phyloP scores from a whole-genome alignment of 2,888 invertebrate species.

The Leptarthrus brevirostris region DNA sequence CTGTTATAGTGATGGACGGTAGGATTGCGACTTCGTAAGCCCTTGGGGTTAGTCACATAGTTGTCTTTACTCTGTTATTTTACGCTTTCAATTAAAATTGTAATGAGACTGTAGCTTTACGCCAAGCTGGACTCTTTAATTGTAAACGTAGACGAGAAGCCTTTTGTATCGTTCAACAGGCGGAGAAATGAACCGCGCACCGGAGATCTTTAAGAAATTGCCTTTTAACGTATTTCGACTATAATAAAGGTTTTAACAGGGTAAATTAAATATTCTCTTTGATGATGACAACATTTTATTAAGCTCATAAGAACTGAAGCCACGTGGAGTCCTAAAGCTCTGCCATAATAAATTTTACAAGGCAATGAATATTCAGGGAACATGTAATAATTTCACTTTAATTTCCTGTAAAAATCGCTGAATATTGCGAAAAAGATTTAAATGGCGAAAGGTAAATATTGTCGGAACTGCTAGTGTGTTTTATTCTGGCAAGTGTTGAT shows the following conservation, averaged over 20 bases:
- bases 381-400: too few species aligned
- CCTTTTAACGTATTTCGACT: neutral
- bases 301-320: neutral
- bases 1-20: neutral
- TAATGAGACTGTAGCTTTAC: constrained; percentile 28
- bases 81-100: constrained; percentile 30
- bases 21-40: neutral
- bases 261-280: neutral
- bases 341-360: too few species aligned
- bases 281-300: neutral
- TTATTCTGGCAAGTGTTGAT: too few species aligned
- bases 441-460: too few species aligned
- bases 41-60: constrained; percentile 27
- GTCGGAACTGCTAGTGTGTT: too few species aligned
- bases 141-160: constrained; percentile 12
- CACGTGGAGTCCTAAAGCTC: too few species aligned
- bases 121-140: constrained; percentile 30
- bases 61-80: constrained; percentile 38
- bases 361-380: too few species aligned
- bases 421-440: too few species aligned
- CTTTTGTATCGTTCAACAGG: constrained; percentile 14
- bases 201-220: neutral
- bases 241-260: neutral
- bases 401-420: too few species aligned
- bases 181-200: neutral